These are phyloP conservation scores for Rousettus madagascariensis DNA, from an alignment of 2,797 vertebrate species.

Conservation along the genomic window DNA sequence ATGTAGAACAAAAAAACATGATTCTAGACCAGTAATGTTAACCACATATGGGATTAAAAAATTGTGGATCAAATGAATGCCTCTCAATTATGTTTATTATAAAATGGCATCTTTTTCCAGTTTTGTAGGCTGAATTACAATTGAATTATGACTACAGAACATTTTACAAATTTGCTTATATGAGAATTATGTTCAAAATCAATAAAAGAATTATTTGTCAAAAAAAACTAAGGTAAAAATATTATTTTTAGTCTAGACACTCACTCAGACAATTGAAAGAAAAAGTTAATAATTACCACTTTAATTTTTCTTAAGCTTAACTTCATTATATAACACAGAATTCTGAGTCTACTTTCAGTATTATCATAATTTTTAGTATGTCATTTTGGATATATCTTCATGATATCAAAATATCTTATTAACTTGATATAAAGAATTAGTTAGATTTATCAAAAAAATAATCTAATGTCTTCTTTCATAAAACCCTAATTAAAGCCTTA, in stretches of 20 bases:
- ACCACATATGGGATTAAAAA: background rate
- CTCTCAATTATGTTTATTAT: background rate
- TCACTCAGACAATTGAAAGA: slow-evolving; percentile 3
- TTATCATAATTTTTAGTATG: background rate
- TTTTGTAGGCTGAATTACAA: background rate
- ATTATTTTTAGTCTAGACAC: background rate
- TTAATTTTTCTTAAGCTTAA: background rate
- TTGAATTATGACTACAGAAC: background rate
- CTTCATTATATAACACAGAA: background rate
- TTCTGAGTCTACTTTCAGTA: background rate
- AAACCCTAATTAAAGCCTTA: background rate
- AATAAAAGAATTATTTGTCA: slow-evolving; percentile 2
- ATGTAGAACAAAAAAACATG: background rate
- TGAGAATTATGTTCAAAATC: slow-evolving; percentile 32
- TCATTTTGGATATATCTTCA: slow-evolving; percentile 13
- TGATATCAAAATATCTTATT: slow-evolving; percentile 6
- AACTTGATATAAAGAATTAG: background rate
- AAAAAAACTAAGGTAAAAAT: slow-evolving; percentile 35
- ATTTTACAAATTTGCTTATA: slow-evolving; percentile 5
- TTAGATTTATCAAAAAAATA: slow-evolving; percentile 23
- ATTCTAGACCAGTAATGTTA: background rate
- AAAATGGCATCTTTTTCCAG: background rate
- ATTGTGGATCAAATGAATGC: background rate
- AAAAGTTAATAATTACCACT: background rate
- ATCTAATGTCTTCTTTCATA: background rate